Evolutionary conservation across 2,888 invertebrate species (phyloP).

Genomic region (Heliconius cydno): DNA sequence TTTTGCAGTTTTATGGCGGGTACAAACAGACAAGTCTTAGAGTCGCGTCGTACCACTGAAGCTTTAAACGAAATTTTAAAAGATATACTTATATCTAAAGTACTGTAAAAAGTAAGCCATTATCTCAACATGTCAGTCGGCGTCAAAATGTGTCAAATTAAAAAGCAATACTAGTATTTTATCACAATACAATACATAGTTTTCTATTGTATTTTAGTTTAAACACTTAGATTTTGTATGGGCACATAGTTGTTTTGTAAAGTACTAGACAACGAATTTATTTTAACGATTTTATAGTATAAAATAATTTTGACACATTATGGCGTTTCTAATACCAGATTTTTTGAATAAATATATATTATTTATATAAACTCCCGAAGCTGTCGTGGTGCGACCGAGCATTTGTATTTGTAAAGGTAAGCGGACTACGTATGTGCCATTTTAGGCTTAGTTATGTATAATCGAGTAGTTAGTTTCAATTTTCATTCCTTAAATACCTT

Average conservation of each 20-base stretch:
- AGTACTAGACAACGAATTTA: slow-evolving; percentile 22
- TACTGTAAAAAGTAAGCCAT: background rate
- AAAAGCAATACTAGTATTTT: background rate
- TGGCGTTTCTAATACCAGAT: background rate
- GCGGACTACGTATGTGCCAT: slow-evolving; percentile 71
- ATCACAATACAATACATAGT: background rate
- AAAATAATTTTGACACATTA: background rate
- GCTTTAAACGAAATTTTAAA: slow-evolving; percentile 13
- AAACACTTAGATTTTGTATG: background rate
- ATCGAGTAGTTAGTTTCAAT: slow-evolving; percentile 70
- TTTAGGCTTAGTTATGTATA: slow-evolving; percentile 73
- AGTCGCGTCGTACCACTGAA: slow-evolving; percentile 38
- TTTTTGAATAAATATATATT: background rate
- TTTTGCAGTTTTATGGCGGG: slow-evolving; percentile 42
- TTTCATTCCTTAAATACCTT: slow-evolving; percentile 54
- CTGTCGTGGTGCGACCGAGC: slow-evolving; percentile 39
- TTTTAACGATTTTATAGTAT: background rate
- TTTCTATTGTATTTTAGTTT: slow-evolving; percentile 4
- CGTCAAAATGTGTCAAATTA: slow-evolving; percentile 14
- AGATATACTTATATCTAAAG: background rate
- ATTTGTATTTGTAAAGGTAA: slow-evolving; percentile 42
- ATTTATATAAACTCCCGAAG: slow-evolving; percentile 3
- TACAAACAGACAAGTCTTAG: slow-evolving; percentile 25
- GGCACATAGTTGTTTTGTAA: slow-evolving; percentile 1
- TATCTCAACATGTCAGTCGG: background rate